These are phyloP conservation scores for Chitala chitala DNA, from an alignment of 2,113 vertebrate genomes.

Conservation along the genomic window DNA sequence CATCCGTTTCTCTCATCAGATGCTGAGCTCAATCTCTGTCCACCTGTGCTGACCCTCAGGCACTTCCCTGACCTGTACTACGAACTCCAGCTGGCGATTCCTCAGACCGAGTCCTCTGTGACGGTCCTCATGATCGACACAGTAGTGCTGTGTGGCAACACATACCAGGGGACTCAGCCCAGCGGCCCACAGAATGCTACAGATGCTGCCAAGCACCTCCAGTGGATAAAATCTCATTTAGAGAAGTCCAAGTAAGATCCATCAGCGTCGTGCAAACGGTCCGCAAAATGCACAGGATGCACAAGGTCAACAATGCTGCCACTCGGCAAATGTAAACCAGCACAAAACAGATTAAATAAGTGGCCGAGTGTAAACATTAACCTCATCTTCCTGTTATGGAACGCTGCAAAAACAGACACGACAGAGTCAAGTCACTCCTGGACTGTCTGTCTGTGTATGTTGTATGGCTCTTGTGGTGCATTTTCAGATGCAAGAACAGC, in stretches of 20 bases:
- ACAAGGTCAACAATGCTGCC: neutral
- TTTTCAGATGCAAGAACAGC: too few relatives aligned
- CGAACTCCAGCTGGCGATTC: slow-evolving; percentile 45
- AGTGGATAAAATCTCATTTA: slow-evolving; percentile 50
- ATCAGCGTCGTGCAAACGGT: neutral
- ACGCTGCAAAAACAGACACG: too few relatives aligned
- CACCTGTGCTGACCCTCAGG: slow-evolving; percentile 39
- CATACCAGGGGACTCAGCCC: slow-evolving; percentile 44
- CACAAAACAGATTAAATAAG: neutral
- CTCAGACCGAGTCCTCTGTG: slow-evolving; percentile 44
- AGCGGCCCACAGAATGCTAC: slow-evolving; percentile 34
- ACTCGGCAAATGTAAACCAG: neutral
- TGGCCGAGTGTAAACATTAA: neutral
- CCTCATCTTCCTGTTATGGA: too few relatives aligned
- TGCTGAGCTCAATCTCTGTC: too few relatives aligned
- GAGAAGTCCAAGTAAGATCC: slow-evolving; percentile 43
- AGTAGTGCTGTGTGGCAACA: slow-evolving; percentile 58
- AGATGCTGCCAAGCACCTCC: slow-evolving; percentile 39
- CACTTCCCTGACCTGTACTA: slow-evolving; percentile 54
- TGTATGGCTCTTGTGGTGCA: too few relatives aligned
- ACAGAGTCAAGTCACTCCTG: too few relatives aligned
- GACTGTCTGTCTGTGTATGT: too few relatives aligned
- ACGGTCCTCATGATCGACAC: slow-evolving; percentile 60
- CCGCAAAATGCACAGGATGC: neutral
- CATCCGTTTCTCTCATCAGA: neutral